phyloP scores from a whole-genome alignment of 2,113 vertebrate genomes.

The Manacus vitellinus region DNA sequence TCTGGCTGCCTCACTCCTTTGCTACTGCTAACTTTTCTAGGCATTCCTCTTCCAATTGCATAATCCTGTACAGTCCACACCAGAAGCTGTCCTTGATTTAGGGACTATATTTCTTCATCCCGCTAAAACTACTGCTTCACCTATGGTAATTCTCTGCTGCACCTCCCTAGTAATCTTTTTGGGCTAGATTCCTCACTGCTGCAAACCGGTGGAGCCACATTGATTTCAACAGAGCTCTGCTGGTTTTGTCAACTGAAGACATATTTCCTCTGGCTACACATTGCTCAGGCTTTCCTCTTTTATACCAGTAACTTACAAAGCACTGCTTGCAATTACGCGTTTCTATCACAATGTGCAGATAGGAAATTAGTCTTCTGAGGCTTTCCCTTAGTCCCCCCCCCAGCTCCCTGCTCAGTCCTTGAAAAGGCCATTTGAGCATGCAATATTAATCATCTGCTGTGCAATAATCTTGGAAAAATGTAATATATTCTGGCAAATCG shows the following conservation, averaged over 20 bases:
- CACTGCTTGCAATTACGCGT: constrained; percentile 11
- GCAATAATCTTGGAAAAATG: constrained; percentile 51
- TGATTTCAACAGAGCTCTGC: neutral
- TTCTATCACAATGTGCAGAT: constrained; percentile 11
- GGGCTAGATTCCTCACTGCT: neutral
- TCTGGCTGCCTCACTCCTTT: neutral
- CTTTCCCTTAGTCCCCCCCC: neutral
- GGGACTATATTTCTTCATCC: neutral
- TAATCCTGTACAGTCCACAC: neutral
- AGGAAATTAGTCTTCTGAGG: constrained; percentile 37
- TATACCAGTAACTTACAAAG: neutral
- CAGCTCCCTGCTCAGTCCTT: neutral
- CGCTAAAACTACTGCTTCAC: neutral
- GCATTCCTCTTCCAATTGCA: neutral
- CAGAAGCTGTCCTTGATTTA: neutral
- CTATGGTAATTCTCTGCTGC: neutral
- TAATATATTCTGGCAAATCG: constrained; percentile 28
- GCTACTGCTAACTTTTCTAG: neutral
- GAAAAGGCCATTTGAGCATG: constrained; percentile 46
- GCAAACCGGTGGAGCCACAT: neutral
- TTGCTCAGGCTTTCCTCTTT: neutral
- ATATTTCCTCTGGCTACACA: neutral
- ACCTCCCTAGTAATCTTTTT: neutral
- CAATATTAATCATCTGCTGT: constrained; percentile 26
- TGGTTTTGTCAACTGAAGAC: neutral